Conservation (phyloP, 1,140 invertebrate species). For the Aporrectodea caliginosa region DNA sequence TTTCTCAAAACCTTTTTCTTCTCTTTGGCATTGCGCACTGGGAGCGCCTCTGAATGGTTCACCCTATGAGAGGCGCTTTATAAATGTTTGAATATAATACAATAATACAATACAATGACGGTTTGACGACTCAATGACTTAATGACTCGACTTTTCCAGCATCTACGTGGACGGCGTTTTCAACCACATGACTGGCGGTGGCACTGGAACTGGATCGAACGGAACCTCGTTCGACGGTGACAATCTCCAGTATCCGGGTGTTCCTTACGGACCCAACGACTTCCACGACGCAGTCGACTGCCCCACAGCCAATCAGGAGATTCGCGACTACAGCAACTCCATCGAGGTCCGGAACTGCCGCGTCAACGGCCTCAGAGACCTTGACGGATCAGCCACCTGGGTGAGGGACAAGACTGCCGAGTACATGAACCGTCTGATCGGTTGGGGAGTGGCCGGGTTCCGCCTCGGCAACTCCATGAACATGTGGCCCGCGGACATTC, state of each 20-base stretch:
- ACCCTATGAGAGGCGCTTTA: too few relatives aligned
- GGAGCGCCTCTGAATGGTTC: too few relatives aligned
- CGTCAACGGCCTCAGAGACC: constrained; percentile 68
- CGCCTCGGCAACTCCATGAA: constrained; percentile 47
- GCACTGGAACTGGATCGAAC: constrained; percentile 47
- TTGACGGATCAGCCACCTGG: constrained; percentile 65
- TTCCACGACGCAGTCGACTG: constrained; percentile 52
- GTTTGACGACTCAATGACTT: too few relatives aligned
- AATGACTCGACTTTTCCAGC: constrained; percentile 58
- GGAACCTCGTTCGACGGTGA: constrained; percentile 54
- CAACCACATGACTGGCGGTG: constrained; percentile 80
- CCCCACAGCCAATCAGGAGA: constrained; percentile 43
- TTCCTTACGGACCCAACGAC: constrained; percentile 56
- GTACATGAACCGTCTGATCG: constrained; percentile 62
- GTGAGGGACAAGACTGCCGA: constrained; percentile 67
- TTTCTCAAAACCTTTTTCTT: too few relatives aligned
- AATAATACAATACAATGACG: too few relatives aligned
- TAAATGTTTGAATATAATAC: too few relatives aligned
- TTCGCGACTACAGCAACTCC: constrained; percentile 51
- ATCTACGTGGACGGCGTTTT: constrained; percentile 81
- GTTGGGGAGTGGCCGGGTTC: constrained; percentile 72
- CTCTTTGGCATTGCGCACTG: too few relatives aligned
- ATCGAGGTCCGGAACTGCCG: constrained; percentile 66
- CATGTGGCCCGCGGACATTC: constrained; percentile 48
- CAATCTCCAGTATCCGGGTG: constrained; percentile 55